A percentile compares a stretch with the other conserved stretches of the same genome.
phyloP scores from a whole-genome alignment of 2,888 invertebrate species.

The Pyralis farinalis region DNA sequence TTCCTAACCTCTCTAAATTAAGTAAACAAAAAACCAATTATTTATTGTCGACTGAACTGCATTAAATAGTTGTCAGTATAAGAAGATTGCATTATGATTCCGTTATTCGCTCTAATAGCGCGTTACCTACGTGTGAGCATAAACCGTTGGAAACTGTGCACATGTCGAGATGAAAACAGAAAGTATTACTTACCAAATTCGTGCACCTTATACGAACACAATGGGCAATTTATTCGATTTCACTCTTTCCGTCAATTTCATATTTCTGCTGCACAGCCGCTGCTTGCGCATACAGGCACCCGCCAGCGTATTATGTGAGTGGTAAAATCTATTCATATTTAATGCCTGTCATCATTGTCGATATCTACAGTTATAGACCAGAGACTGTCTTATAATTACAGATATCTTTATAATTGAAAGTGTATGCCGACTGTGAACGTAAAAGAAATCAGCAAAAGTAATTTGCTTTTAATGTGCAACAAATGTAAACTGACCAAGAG shows the following conservation, averaged over 20 bases:
- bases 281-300: background rate
- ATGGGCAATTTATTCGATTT: conserved; percentile 77
- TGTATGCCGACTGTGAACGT: background rate
- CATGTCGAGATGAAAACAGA: conserved; percentile 65
- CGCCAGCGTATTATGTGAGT: conserved; percentile 22
- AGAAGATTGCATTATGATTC: too few relatives aligned
- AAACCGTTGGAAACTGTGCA: conserved; percentile 20
- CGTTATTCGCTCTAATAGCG: background rate
- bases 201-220: conserved; percentile 63
- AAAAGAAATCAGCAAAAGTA: too few relatives aligned
- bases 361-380: background rate
- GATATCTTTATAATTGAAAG: background rate
- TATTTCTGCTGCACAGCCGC: conserved; percentile 46
- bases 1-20: too few relatives aligned
- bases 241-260: conserved; percentile 74
- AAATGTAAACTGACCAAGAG: too few relatives aligned
- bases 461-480: too few relatives aligned
- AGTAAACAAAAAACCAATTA: too few relatives aligned
- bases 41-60: too few relatives aligned
- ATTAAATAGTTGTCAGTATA: too few relatives aligned
- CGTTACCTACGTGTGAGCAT: background rate
- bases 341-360: background rate
- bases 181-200: conserved; percentile 70
- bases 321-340: conserved; percentile 5
- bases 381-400: background rate